Evolutionary conservation across 2,888 invertebrate species (phyloP), one percentile per base, ranked within the genome.

Genomic region (Tholera decimalis): DNA sequence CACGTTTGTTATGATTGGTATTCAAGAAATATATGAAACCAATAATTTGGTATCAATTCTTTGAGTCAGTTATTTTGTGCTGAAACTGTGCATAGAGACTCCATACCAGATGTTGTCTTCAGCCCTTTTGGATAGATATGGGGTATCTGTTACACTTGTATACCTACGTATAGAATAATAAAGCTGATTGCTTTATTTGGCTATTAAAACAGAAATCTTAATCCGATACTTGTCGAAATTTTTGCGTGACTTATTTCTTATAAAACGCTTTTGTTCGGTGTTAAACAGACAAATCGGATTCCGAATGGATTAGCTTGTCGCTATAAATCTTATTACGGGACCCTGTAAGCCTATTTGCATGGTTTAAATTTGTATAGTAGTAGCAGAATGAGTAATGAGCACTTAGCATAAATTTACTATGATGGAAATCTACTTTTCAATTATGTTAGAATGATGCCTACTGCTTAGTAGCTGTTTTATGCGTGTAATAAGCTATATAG

Each of bases 251-350:
- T 79, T 79, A 76, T 77, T 82, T 85, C 77, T 85, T 80, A 77
- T 75, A 77, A 82, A 80, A 73, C 54, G 73, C 39, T 81, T 85
- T 83, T 84, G 86, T 86, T 85, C 83, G 70, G 71, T 85, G 86
- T 86, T 87, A 83, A 85, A 85, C 85, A 86, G 83, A 86, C 86
- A 88, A 88, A 90, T 89, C 86, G 87, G 89, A 88, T 91, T 89
- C 83, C 70, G 61, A 84, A 82, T 79, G 86, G 88, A 89, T 90
- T 88, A 89, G 77, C 76, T 81, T 87, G 89, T 88, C 88, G 79
- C 84, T 82, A 88, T 89, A 88, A 90, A 89, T 91, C 88, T 88
- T 88, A 87, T 88, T 85, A 87, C 74, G 79, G 72, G 76, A 77
- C 76, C 55, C 78, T 68, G 75, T 79, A 78, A 83, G 81, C 86